Evolutionary conservation across 2,797 vertebrate species (phyloP), one percentile per base, ranked within the genome.

Genomic region (Trachurus trachurus): DNA sequence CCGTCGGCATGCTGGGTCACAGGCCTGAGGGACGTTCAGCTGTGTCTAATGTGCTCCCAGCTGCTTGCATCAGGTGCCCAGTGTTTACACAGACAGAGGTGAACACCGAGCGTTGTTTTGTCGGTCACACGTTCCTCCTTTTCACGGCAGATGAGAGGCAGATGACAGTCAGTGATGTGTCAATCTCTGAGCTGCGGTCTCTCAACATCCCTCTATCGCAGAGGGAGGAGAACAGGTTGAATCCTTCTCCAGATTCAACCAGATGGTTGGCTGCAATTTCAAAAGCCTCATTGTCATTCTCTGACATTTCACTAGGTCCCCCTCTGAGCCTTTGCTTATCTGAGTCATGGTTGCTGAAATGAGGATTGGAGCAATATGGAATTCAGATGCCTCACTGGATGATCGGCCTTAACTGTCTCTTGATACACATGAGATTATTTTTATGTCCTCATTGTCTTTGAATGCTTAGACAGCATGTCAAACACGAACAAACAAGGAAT

Each of bases 271-370:
- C 79, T 88, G 80, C 78, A 84, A 58, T 89, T 87, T 88, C 70
- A 82, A 90, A 92, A 84, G 73, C 74, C 70, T 90, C 82, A 91
- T 91, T 90, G 83, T 88, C 81, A 87, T 88, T 89, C 88, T 58
- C 60, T 85, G 87, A 88, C 87, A 89, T 92, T 89, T 87, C 71
- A 60, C 77, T 75, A 78, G 50, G 57, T 74, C 80, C 68, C 75
- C 63, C 26, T 73, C 53, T 22, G 81, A 79, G 81, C 81, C 76
- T 77, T 78, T 80, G 82, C 82, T 88, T 85, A 78, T 88, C 83
- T 87, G 78, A 90, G 86, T 91, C 84, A 86, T 71, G 77, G 77
- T 58, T 80, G 82, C 78, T 84, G 74, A 86, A 92, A 89, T 77
- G 69, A 88, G 62, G 69, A 87, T 76, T 40, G 77, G 49, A 73